Evolutionary conservation across 1,140 invertebrate genomes (phyloP).

Genomic region (Augochlora pura): DNA sequence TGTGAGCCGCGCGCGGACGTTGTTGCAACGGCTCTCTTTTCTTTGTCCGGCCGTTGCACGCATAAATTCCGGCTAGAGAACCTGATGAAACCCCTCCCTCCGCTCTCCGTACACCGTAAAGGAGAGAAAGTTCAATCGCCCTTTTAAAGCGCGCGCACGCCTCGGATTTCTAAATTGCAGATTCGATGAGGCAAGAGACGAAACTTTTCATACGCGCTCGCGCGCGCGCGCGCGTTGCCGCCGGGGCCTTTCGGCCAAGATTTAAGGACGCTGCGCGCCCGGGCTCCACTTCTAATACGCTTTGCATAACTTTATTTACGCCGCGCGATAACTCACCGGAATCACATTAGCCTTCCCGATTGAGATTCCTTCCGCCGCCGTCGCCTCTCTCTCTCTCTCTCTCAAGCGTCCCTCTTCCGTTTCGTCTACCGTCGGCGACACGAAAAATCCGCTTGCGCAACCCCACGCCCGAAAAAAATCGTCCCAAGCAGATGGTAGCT

Average conservation of each 20-base stretch:
- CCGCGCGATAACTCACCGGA: slow-evolving; percentile 26
- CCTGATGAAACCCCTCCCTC: slow-evolving; percentile 17
- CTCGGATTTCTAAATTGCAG: slow-evolving; percentile 44
- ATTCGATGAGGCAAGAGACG: slow-evolving; percentile 36
- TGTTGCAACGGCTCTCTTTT: slow-evolving; percentile 19
- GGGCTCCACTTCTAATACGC: slow-evolving; percentile 32
- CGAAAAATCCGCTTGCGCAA: not conserved
- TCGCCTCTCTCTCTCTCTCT: too few relatives aligned
- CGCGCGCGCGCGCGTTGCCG: too few relatives aligned
- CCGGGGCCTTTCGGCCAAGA: slow-evolving; percentile 11
- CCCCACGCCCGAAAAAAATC: too few relatives aligned
- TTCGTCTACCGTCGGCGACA: not conserved
- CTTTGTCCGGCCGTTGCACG: not conserved
- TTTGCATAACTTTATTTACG: slow-evolving; percentile 38
- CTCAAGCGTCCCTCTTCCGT: too few relatives aligned
- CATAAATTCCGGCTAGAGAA: slow-evolving; percentile 35
- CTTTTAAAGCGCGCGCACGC: slow-evolving; percentile 27
- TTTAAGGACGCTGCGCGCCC: not conserved
- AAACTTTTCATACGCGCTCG: slow-evolving; percentile 42
- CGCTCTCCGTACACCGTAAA: slow-evolving; percentile 23
- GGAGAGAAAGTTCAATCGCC: slow-evolving; percentile 46
- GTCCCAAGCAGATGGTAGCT: too few relatives aligned
- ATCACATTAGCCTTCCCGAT: slow-evolving; percentile 1
- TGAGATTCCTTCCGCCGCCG: not conserved
- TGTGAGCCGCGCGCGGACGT: not conserved